phyloP scores from a whole-genome alignment of 2,797 vertebrate species.

The Sternarchorhynchus goeldii region DNA sequence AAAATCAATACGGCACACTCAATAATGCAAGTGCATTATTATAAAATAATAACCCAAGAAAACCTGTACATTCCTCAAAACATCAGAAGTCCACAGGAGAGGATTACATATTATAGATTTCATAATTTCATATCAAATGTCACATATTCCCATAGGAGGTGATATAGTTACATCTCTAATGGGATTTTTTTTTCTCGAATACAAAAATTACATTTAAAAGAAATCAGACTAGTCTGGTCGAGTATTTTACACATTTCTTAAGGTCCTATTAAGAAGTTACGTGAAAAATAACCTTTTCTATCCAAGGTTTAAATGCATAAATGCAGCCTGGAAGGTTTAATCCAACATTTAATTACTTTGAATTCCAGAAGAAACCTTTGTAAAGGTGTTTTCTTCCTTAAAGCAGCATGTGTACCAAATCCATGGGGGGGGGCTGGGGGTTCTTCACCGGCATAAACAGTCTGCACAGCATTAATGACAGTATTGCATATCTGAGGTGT shows the following conservation, averaged over 20 bases:
- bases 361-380: slow-evolving; percentile 40
- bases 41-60: slow-evolving; percentile 76
- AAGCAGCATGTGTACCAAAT: slow-evolving; percentile 35
- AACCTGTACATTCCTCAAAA: slow-evolving; percentile 75
- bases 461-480: slow-evolving; percentile 10
- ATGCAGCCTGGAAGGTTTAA: slow-evolving; percentile 49
- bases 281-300: slow-evolving; percentile 53
- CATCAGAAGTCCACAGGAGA: slow-evolving; percentile 70
- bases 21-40: slow-evolving; percentile 80
- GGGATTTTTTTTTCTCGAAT: slow-evolving; percentile 54
- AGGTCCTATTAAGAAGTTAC: slow-evolving; percentile 47
- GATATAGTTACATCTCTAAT: slow-evolving; percentile 74
- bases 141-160: slow-evolving; percentile 75
- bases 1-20: slow-evolving; percentile 78
- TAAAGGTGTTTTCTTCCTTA: slow-evolving; percentile 31
- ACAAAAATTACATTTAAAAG: slow-evolving; percentile 53
- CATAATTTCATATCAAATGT: slow-evolving; percentile 82
- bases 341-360: slow-evolving; percentile 51
- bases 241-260: slow-evolving; percentile 34
- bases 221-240: slow-evolving; percentile 46
- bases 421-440: background rate
- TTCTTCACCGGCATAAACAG: slow-evolving; percentile 30
- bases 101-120: slow-evolving; percentile 75
- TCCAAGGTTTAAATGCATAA: slow-evolving; percentile 42
- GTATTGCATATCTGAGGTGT: slow-evolving; percentile 30